These are phyloP conservation scores for Athalia cordata DNA, from an alignment of 2,888 invertebrate genomes.

Conservation along the genomic window DNA sequence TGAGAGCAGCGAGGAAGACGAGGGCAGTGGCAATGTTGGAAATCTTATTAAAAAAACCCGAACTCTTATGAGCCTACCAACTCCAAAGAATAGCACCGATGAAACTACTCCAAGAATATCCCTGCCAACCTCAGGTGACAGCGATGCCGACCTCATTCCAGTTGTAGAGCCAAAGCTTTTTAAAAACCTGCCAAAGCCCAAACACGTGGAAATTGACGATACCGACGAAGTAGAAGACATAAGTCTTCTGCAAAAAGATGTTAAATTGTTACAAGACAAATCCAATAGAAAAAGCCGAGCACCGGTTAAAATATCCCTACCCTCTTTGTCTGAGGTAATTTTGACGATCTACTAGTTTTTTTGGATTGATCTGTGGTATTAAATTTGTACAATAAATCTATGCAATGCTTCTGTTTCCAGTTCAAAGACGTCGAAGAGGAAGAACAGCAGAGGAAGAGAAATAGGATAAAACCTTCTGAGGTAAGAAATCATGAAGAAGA, in stretches of 20 bases:
- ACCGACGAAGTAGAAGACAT: conserved; percentile 78
- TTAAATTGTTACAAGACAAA: conserved; percentile 60
- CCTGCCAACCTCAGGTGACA: neutral
- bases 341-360: conserved; percentile 28
- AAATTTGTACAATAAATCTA: neutral
- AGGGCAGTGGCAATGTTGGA: conserved; percentile 8
- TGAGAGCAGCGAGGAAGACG: conserved; percentile 64
- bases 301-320: conserved; percentile 81
- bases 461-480: conserved; percentile 73
- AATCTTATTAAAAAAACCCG: conserved; percentile 16
- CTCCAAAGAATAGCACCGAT: conserved; percentile 59
- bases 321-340: conserved; percentile 80
- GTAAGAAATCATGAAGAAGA: conserved; percentile 68
- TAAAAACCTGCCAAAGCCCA: conserved; percentile 75
- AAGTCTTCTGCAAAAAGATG: conserved; percentile 68
- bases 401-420: conserved; percentile 69
- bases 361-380: conserved; percentile 41
- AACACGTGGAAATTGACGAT: conserved; percentile 50
- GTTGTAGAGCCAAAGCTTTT: conserved; percentile 57
- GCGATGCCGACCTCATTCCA: neutral
- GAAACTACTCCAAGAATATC: neutral
- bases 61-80: conserved; percentile 57
- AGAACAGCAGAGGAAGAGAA: conserved; percentile 69
- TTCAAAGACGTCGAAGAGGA: conserved; percentile 78
- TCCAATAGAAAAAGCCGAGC: conserved; percentile 68